phyloP scores from a whole-genome alignment of 2,797 vertebrate species.

The Melanotaenia trifasciata region DNA sequence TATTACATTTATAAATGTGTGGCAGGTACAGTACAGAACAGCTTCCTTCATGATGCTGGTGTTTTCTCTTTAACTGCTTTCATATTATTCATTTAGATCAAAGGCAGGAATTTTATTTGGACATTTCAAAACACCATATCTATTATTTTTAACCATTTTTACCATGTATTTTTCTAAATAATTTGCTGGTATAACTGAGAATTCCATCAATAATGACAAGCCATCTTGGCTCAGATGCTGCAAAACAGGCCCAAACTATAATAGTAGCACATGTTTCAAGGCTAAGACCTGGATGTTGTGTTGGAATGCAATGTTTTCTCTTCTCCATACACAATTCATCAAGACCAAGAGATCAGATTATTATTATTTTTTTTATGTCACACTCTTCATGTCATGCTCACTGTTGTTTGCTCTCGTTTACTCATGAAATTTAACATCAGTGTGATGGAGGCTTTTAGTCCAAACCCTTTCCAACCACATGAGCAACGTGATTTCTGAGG shows the following conservation, averaged over 20 bases:
- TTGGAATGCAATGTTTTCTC: not conserved
- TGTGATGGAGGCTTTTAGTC: no score
- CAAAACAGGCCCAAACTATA: not conserved
- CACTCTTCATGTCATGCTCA: no score
- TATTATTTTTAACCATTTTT: not conserved
- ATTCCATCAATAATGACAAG: not conserved
- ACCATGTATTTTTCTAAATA: not conserved
- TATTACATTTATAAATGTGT: no score
- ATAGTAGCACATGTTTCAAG: no score
- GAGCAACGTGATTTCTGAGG: no score
- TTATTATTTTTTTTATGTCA: no score
- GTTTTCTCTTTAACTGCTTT: not conserved
- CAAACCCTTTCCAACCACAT: no score
- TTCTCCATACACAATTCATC: not conserved
- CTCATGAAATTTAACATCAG: no score
- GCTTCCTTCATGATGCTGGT: not conserved
- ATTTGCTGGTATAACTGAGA: not conserved
- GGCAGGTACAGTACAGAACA: not conserved
- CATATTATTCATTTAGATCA: not conserved
- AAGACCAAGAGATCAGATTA: not conserved
- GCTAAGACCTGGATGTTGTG: not conserved
- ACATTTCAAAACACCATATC: not conserved
- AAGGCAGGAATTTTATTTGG: not conserved
- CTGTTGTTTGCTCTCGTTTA: no score
- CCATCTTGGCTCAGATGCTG: not conserved